phyloP scores from a whole-genome alignment of 2,113 vertebrate genomes.

The Antechinus flavipes region DNA sequence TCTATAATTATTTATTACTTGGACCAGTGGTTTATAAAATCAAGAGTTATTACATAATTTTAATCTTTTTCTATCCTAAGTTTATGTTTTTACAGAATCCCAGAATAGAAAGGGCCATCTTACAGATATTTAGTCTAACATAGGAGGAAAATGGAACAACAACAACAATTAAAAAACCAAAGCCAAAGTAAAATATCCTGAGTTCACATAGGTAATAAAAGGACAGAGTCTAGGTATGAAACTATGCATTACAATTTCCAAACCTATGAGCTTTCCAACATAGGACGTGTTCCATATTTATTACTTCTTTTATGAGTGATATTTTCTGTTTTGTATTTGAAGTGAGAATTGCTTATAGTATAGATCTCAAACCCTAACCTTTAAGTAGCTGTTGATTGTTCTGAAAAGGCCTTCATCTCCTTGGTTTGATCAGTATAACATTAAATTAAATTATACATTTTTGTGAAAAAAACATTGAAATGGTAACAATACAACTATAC shows the following conservation, averaged over 20 bases:
- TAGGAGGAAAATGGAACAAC: background rate
- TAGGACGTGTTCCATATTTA: background rate
- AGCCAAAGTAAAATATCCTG: background rate
- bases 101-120: background rate
- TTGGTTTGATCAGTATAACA: background rate
- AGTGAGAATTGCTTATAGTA: background rate
- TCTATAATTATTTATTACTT: background rate
- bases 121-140: background rate
- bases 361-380: background rate
- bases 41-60: background rate
- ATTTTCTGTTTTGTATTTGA: background rate
- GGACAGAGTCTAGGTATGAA: background rate
- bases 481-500: background rate
- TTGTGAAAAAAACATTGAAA: background rate
- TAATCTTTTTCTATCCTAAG: background rate
- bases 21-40: background rate
- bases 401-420: background rate
- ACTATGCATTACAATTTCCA: background rate
- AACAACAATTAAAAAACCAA: background rate
- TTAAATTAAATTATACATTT: background rate
- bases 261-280: background rate
- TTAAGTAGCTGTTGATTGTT: background rate
- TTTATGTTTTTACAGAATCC: background rate
- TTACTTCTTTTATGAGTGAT: background rate
- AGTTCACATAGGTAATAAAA: background rate